Evolutionary conservation across 2,797 vertebrate species (phyloP).

Genomic region (Poliocrania exsul): DNA sequence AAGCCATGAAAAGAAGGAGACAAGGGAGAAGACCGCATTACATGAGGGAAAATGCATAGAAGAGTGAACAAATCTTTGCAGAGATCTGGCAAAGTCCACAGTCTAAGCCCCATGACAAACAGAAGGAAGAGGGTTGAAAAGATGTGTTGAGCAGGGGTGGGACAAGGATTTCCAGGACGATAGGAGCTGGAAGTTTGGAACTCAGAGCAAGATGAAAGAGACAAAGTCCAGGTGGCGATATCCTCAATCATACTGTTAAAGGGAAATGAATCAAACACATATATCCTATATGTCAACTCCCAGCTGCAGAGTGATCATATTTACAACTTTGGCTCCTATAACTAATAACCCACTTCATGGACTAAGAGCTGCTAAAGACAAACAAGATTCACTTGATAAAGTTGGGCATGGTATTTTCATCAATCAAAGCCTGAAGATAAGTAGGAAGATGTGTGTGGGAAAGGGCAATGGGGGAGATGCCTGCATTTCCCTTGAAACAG

Average conservation of each 20-base stretch:
- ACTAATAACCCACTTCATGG: background rate
- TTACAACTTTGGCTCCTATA: background rate
- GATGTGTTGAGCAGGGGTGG: background rate
- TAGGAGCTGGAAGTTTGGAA: background rate
- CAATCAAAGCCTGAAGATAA: background rate
- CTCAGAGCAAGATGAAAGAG: background rate
- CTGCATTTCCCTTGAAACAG: background rate
- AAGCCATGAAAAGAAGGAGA: background rate
- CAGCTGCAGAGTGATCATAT: background rate
- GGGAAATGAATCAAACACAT: background rate
- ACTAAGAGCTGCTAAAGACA: background rate
- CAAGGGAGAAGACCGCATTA: background rate
- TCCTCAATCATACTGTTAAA: background rate
- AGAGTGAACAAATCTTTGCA: background rate
- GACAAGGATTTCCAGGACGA: background rate
- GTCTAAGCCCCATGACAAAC: background rate
- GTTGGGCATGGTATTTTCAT: background rate
- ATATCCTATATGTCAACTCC: background rate
- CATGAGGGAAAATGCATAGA: background rate
- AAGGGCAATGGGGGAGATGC: background rate
- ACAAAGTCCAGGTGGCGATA: background rate
- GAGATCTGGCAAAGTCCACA: background rate
- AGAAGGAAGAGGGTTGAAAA: background rate
- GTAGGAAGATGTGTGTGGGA: accelerated
- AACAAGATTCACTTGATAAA: background rate